Conservation (phyloP, 1,140 invertebrate species). For the Coboldia fuscipes region DNA sequence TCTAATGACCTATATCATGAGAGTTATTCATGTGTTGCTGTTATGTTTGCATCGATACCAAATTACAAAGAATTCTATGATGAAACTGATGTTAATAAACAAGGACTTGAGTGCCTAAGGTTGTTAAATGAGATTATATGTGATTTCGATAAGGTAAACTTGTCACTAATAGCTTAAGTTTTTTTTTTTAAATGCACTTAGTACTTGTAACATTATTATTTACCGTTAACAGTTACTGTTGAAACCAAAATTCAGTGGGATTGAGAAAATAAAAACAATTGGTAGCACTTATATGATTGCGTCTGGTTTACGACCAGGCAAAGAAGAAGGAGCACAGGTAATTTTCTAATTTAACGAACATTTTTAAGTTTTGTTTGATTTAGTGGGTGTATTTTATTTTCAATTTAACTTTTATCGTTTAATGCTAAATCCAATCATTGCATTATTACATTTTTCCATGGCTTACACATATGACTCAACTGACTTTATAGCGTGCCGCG, state of each 20-base stretch:
- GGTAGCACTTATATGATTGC: conserved; percentile 97
- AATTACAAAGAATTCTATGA: conserved; percentile 99
- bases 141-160: conserved; percentile 84
- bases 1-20: conserved; percentile 80
- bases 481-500: too few species aligned
- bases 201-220: background rate
- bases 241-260: conserved; percentile 84
- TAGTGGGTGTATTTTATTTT: background rate
- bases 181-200: background rate
- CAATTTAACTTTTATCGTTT: background rate
- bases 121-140: conserved; percentile 96
- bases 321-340: conserved; percentile 48
- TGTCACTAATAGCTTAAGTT: background rate
- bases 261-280: conserved; percentile 98
- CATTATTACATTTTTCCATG: too few species aligned
- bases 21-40: conserved; percentile 79
- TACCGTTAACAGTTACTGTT: conserved; percentile 51
- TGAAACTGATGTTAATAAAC: conserved; percentile 91
- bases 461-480: background rate
- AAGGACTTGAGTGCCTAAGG: conserved; percentile 84
- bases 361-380: background rate
- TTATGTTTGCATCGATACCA: conserved; percentile 96
- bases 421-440: background rate
- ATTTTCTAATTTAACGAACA: conserved; percentile 12
- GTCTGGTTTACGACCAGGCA: conserved; percentile 73